Percentiles rank a stretch among this genome's conserved stretches.
Evolutionary conservation across 2,797 vertebrate genomes (phyloP).

Genomic region (Mallotus villosus): DNA sequence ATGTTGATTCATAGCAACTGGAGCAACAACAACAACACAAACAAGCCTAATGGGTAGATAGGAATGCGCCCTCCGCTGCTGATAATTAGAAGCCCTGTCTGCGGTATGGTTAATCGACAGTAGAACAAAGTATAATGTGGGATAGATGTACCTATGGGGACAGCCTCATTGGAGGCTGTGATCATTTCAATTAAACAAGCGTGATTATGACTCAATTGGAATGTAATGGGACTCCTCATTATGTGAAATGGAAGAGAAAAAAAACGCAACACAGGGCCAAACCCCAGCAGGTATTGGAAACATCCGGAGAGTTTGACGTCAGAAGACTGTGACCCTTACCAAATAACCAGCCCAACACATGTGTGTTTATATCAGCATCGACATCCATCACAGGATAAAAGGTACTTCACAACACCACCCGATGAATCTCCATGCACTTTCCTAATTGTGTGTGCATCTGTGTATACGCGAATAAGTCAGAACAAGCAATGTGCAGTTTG

Average conservation of each 20-base stretch:
- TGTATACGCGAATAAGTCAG: too few species aligned
- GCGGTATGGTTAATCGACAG: conserved; percentile 47
- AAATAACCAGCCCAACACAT: background rate
- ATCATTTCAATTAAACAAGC: conserved; percentile 63
- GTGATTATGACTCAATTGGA: conserved; percentile 60
- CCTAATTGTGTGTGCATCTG: too few species aligned
- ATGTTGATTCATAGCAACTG: background rate
- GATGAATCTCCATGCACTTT: background rate
- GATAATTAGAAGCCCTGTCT: conserved; percentile 43
- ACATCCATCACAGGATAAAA: background rate
- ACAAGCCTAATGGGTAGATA: conserved; percentile 24
- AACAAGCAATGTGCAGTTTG: too few species aligned
- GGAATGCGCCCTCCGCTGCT: conserved; percentile 25
- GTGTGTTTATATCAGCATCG: background rate
- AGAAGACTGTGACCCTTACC: background rate
- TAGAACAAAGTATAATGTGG: conserved; percentile 48
- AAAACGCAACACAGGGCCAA: conserved; percentile 47
- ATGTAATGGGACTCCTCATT: conserved; percentile 60
- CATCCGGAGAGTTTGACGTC: conserved; percentile 15
- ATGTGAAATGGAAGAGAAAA: conserved; percentile 34
- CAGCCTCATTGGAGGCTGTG: conserved; percentile 58
- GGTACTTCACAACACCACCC: background rate
- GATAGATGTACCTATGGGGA: conserved; percentile 53
- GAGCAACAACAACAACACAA: conserved; percentile 15
- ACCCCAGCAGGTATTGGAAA: conserved; percentile 45